Evolutionary conservation across 2,113 vertebrate genomes (phyloP), one percentile per base, ranked within the genome.

Genomic region (Psilopsiagon aymara): DNA sequence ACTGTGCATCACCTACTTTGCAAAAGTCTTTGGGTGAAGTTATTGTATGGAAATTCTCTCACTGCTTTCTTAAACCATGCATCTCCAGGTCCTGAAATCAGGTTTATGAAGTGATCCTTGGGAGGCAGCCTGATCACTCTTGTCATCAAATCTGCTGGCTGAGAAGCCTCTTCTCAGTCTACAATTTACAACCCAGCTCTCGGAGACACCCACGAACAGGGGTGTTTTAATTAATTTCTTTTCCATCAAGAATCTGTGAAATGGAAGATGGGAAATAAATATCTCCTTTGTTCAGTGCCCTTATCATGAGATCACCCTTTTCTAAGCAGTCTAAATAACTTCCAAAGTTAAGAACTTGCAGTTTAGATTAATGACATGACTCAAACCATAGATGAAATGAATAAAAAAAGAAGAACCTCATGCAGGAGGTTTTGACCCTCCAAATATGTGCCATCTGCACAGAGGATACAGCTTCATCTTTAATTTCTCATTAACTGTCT

Each of bases 181-280:
- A 4, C 44, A 74, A 0, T 17, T 39, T 53, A 10, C 10, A 57
- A 7, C 23, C 75, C 5, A 52, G 24, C 5, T 77, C 47, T 37
- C 0, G 0, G 52, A 82, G 31, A 49, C 11, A 43, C 4, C 24
- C 27, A 9, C 9, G 11, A 51, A 41, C 1, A 7, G 7, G 6
- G 6, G 13, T 3, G 8, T 90, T 74, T 74, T 4, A 78, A 39
- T 71, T 77, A 16, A 35, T 53, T 53, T 17, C 9, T 35, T 19
- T 46, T 62, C n/a, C 3, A 1, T 69, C 44, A 31, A 37, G n/a
- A 79, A 76, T 35, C 35, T 75, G 20, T 63, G 37, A 88, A 68
- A 82, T 10, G 9, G 28, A 31, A 53, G 27, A 17, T 43, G 27
- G 17, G 31, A 78, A 84, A 79, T 63, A 78, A 67, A 41, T 47